phyloP scores from a whole-genome alignment of 2,797 vertebrate genomes.

The Pelodytes ibericus region DNA sequence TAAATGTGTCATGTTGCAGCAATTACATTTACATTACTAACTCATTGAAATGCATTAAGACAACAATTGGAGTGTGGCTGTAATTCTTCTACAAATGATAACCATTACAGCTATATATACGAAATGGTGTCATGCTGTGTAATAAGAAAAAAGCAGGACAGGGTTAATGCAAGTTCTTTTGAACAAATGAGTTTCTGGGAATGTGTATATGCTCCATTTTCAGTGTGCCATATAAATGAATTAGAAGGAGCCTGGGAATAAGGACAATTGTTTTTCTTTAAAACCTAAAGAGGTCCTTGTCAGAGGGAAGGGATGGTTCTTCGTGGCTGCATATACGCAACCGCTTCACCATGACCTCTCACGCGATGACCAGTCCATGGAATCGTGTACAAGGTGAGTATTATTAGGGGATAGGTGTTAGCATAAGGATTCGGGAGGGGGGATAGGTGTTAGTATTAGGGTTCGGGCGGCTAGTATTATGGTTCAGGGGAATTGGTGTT shows the following conservation, averaged over 20 bases:
- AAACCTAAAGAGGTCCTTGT: no score
- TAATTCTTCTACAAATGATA: conserved; percentile 11
- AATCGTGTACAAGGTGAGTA: no score
- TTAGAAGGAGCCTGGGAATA: conserved; percentile 5
- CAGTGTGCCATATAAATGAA: background rate
- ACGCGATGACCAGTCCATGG: no score
- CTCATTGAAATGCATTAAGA: conserved; percentile 27
- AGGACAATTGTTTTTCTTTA: background rate
- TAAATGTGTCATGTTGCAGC: conserved; percentile 1
- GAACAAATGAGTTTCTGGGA: conserved; percentile 1
- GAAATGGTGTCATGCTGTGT: background rate
- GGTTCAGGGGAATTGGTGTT: no score
- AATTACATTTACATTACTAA: conserved; percentile 32
- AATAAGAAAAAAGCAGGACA: background rate
- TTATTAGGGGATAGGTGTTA: no score
- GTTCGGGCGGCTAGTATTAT: no score
- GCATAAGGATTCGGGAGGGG: no score
- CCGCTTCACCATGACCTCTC: no score
- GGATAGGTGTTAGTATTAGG: no score
- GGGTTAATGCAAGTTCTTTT: conserved; percentile 13
- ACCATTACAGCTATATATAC: conserved; percentile 8
- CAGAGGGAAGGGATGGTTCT: no score
- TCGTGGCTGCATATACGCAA: no score
- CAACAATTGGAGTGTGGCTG: background rate
- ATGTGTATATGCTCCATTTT: conserved; percentile 13